A percentile compares a stretch with the other conserved stretches of the same genome.
phyloP scores from a whole-genome alignment of 2,888 invertebrate genomes.

The Cartodere bifasciata region DNA sequence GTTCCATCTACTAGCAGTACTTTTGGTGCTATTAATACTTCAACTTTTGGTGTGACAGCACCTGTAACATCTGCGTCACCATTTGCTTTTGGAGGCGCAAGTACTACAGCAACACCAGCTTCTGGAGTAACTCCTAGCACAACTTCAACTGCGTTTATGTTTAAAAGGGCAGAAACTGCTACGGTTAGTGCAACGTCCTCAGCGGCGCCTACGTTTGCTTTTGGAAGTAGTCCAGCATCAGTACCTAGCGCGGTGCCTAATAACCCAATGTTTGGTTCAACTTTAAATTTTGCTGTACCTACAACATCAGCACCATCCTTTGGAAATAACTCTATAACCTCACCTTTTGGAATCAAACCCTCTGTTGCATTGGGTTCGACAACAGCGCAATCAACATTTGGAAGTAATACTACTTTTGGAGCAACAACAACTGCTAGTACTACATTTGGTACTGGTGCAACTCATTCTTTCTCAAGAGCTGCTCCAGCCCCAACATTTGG shows the following conservation, averaged over 20 bases:
- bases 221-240: too few species aligned
- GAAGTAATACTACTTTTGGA: slow-evolving; percentile 3
- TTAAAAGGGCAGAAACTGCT: not conserved
- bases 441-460: slow-evolving; percentile 1
- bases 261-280: too few species aligned
- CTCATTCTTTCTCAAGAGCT: not conserved
- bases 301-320: not conserved
- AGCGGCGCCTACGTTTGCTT: not conserved
- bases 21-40: not conserved
- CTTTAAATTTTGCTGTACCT: not conserved
- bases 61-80: not conserved
- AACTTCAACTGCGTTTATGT: not conserved
- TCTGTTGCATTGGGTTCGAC: not conserved
- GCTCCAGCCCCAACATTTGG: not conserved
- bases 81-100: slow-evolving; percentile 1
- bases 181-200: slow-evolving; percentile 2
- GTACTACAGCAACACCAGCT: not conserved
- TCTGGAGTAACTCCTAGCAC: slow-evolving; percentile 1
- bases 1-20: too few species aligned
- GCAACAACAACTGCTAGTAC: not conserved
- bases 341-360: not conserved
- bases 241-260: too few species aligned
- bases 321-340: not conserved
- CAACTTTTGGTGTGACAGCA: not conserved
- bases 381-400: slow-evolving; percentile 2